phyloP scores from a whole-genome alignment of 2,797 vertebrate genomes.

The Thunnus albacares region DNA sequence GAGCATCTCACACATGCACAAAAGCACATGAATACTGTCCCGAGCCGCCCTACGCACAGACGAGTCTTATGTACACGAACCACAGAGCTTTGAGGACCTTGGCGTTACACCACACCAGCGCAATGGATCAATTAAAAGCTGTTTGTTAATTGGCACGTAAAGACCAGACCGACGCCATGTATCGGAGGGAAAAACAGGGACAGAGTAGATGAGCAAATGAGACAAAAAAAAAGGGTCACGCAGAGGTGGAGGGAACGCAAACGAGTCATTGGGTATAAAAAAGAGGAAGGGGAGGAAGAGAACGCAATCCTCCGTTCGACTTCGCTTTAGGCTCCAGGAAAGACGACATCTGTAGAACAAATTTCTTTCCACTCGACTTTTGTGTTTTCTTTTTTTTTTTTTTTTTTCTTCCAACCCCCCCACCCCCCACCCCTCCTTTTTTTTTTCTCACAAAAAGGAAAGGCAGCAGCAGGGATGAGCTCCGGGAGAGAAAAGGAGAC shows the following conservation, averaged over 20 bases:
- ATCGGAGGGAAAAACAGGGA: not conserved
- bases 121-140: slow-evolving; percentile 48
- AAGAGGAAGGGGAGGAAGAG: slow-evolving; percentile 21
- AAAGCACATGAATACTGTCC: slow-evolving; percentile 28
- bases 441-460: slow-evolving; percentile 10
- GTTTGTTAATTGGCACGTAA: slow-evolving; percentile 30
- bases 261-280: slow-evolving; percentile 30
- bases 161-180: not conserved
- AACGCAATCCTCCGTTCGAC: slow-evolving; percentile 23
- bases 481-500: slow-evolving; percentile 1
- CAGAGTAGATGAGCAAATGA: slow-evolving; percentile 13
- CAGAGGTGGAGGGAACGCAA: slow-evolving; percentile 61
- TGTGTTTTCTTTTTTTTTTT: slow-evolving; percentile 28
- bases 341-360: slow-evolving; percentile 77
- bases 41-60: not conserved
- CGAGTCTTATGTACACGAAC: slow-evolving; percentile 22
- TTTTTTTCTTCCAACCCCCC: not conserved
- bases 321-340: slow-evolving; percentile 42
- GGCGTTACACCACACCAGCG: slow-evolving; percentile 5
- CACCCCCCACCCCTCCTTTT: slow-evolving; percentile 3
- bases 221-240: slow-evolving; percentile 51
- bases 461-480: not conserved
- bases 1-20: slow-evolving; percentile 56
- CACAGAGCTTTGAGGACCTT: slow-evolving; percentile 32
- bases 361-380: slow-evolving; percentile 69